Percentiles rank a stretch among this genome's conserved stretches.
phyloP scores from a whole-genome alignment of 2,797 vertebrate species.

The Platyrinchus mystaceus region DNA sequence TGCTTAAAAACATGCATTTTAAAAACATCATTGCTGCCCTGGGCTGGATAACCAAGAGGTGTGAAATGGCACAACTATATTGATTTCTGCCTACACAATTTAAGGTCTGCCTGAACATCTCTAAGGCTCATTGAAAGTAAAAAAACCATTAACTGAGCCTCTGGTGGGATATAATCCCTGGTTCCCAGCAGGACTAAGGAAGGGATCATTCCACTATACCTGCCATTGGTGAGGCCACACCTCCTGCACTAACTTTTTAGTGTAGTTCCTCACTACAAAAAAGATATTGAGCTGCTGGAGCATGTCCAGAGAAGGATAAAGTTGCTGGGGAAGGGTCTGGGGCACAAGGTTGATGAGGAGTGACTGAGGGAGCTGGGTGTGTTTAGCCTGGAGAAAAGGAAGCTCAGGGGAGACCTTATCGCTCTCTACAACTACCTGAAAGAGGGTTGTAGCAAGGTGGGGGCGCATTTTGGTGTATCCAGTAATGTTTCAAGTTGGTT shows the following conservation, averaged over 20 bases:
- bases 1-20: neutral
- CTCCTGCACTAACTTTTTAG: no score
- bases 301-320: accelerated
- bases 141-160: neutral
- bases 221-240: accelerated
- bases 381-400: neutral
- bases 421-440: neutral
- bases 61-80: neutral
- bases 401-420: no score
- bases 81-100: neutral
- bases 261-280: neutral
- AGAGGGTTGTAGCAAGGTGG: accelerated
- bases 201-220: neutral
- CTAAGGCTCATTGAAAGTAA: neutral
- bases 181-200: neutral
- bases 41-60: neutral
- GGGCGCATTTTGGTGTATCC: neutral
- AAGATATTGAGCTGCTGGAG: neutral
- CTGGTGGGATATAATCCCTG: neutral
- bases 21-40: neutral
- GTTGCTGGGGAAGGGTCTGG: neutral
- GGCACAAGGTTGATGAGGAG: neutral
- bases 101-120: neutral
- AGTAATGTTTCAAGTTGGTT: neutral
- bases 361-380: accelerated